Conservation (phyloP, 2,888 invertebrate genomes). For the Aspidiotus rigidus region DNA sequence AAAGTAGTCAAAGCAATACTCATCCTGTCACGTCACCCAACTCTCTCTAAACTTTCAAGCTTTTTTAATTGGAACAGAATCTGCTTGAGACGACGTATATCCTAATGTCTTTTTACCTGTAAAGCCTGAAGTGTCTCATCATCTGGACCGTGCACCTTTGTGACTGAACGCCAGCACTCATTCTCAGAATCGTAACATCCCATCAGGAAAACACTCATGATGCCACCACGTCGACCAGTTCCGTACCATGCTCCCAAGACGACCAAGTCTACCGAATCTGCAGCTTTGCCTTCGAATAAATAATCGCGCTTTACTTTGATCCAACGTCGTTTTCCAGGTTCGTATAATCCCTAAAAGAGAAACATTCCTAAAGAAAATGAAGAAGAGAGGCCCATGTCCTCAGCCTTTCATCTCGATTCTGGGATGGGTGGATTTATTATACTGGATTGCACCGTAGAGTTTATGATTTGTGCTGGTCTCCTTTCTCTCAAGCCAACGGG, state of each 20-base stretch:
- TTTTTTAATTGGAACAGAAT: too few relatives aligned
- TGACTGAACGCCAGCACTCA: slow-evolving; percentile 76
- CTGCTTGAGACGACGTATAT: too few relatives aligned
- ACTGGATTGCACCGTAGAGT: too few relatives aligned
- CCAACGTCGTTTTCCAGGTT: slow-evolving; percentile 93
- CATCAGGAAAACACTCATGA: slow-evolving; percentile 87
- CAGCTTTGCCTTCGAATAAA: slow-evolving; percentile 84
- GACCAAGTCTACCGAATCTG: slow-evolving; percentile 86
- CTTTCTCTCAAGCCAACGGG: too few relatives aligned
- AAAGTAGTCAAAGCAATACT: too few relatives aligned
- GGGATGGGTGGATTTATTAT: too few relatives aligned
- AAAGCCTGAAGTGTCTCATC: slow-evolving; percentile 71
- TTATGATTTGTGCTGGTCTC: too few relatives aligned
- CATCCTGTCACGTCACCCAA: too few relatives aligned
- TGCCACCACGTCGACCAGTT: slow-evolving; percentile 41
- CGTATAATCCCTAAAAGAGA: slow-evolving; percentile 62
- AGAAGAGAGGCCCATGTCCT: too few relatives aligned
- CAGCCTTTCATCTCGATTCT: too few relatives aligned
- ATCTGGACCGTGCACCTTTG: slow-evolving; percentile 77
- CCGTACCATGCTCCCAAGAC: slow-evolving; percentile 94
- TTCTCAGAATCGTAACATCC: slow-evolving; percentile 65
- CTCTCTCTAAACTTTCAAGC: too few relatives aligned
- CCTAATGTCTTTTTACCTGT: slow-evolving; percentile 51
- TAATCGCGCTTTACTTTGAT: slow-evolving; percentile 95
- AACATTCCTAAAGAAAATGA: not conserved